Evolutionary conservation across 2,113 vertebrate species (phyloP).

Genomic region (Diadophis punctatus): DNA sequence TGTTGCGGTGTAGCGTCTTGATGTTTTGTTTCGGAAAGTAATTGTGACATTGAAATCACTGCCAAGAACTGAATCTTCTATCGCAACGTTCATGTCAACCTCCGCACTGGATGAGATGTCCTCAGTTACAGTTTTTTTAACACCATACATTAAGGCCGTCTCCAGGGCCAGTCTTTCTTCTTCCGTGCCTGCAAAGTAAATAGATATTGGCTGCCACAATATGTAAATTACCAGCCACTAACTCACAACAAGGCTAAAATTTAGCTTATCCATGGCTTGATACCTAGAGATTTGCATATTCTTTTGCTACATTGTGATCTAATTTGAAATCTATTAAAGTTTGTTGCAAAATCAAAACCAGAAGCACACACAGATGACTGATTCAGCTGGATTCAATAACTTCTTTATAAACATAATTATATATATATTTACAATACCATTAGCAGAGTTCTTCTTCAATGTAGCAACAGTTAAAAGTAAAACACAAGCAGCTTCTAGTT

Average conservation of each 20-base stretch:
- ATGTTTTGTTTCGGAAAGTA: constrained; percentile 77
- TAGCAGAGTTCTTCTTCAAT: no score
- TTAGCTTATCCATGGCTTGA: neutral
- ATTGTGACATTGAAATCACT: constrained; percentile 79
- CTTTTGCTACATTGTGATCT: neutral
- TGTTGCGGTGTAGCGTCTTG: constrained; percentile 61
- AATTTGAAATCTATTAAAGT: no score
- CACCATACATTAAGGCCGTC: constrained; percentile 83
- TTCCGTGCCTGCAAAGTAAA: constrained; percentile 70
- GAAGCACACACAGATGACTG: no score
- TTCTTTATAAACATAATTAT: no score
- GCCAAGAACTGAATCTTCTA: constrained; percentile 73
- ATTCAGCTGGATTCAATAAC: no score
- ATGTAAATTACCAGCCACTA: neutral
- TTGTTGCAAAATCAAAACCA: no score
- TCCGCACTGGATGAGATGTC: constrained; percentile 46
- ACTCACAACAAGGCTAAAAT: neutral
- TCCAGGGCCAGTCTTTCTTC: constrained; percentile 87
- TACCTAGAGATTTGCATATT: neutral
- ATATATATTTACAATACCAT: no score
- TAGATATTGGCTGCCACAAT: constrained; percentile 23
- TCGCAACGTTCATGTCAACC: constrained; percentile 77
- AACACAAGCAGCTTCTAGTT: no score
- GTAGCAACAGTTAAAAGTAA: no score
- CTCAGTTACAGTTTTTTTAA: constrained; percentile 68